Conservation (phyloP, 1,140 invertebrate genomes). For the Varroa destructor region DNA sequence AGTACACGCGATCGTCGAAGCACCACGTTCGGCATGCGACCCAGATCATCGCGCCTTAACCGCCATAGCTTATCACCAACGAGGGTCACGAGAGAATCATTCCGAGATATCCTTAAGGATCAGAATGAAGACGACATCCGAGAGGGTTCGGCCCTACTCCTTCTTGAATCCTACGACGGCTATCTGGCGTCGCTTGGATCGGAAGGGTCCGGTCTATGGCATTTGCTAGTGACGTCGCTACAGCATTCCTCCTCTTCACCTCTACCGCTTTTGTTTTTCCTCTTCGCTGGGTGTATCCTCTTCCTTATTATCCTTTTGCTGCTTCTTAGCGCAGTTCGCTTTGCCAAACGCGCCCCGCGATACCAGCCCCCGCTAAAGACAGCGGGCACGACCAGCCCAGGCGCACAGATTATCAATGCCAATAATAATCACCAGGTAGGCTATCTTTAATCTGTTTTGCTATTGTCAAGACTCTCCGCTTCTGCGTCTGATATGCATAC, state of each 20-base stretch:
- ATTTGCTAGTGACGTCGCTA: slow-evolving; percentile 8
- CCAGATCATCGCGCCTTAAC: not conserved
- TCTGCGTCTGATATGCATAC: not conserved
- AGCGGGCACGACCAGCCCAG: too few species aligned
- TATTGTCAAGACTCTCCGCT: not conserved
- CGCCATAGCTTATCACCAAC: too few species aligned
- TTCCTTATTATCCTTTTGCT: slow-evolving; percentile 4
- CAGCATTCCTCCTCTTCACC: not conserved
- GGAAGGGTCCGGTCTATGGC: not conserved
- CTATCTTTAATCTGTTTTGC: not conserved
- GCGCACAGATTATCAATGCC: not conserved
- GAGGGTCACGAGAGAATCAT: too few species aligned
- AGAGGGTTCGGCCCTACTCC: not conserved
- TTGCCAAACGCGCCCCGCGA: slow-evolving; percentile 1
- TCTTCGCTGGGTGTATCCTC: not conserved
- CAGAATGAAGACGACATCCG: slow-evolving; percentile 2
- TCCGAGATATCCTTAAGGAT: too few species aligned
- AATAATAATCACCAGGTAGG: slow-evolving; percentile 10
- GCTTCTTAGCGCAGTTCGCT: slow-evolving; percentile 5
- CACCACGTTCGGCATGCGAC: not conserved
- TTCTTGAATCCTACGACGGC: not conserved
- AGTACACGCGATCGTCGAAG: not conserved
- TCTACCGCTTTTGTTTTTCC: not conserved
- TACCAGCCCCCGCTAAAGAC: not conserved
- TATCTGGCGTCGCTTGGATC: not conserved